Conservation (phyloP, 2,888 invertebrate genomes). For the Volucella inanis region DNA sequence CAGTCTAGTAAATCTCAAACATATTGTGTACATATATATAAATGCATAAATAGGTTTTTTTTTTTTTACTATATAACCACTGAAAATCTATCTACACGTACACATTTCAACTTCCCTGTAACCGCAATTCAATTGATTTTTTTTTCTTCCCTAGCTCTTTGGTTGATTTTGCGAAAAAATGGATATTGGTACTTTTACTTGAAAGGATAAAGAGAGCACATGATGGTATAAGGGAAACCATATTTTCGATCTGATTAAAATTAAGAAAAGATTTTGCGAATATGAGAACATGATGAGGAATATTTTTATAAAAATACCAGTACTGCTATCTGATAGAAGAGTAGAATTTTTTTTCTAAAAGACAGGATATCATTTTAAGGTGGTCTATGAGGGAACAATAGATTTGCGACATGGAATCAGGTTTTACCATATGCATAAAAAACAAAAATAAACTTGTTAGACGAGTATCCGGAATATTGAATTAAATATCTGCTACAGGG, state of each 20-base stretch:
- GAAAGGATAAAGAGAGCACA: conserved; percentile 66
- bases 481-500: too few relatives aligned
- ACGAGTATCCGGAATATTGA: too few relatives aligned
- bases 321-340: neutral
- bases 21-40: too few relatives aligned
- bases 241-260: conserved; percentile 73
- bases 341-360: conserved; percentile 7
- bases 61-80: neutral
- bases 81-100: conserved; percentile 11
- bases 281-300: conserved; percentile 41
- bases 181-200: conserved; percentile 60
- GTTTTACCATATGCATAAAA: conserved; percentile 1
- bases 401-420: conserved; percentile 21
- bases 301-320: conserved; percentile 8
- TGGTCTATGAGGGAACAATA: conserved; percentile 40
- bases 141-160: conserved; percentile 20
- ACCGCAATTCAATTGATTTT: conserved; percentile 64
- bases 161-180: conserved; percentile 41
- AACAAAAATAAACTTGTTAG: too few relatives aligned
- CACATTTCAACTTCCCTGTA: conserved; percentile 22
- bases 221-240: conserved; percentile 68
- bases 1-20: too few relatives aligned
- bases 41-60: neutral
- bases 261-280: conserved; percentile 63
- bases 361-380: conserved; percentile 37